phyloP scores from a whole-genome alignment of 1,140 invertebrate genomes.

The Saccostrea glomerata region DNA sequence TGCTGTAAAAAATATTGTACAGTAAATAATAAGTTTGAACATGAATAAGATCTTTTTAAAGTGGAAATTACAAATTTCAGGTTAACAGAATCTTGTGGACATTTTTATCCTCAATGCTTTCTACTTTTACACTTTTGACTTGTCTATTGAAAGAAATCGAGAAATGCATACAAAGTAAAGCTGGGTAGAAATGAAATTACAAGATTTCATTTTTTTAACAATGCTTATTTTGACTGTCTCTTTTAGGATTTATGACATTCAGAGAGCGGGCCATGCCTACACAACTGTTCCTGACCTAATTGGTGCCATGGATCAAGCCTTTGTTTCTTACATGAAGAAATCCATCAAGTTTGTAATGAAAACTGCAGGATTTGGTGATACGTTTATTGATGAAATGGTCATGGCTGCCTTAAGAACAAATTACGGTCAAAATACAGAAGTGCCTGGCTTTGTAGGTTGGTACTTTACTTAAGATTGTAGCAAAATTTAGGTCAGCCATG shows the following conservation, averaged over 20 bases:
- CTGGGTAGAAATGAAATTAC: too few species aligned
- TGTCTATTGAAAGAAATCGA: too few species aligned
- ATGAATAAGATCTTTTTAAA: too few species aligned
- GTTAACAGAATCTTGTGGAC: too few species aligned
- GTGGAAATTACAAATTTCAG: too few species aligned
- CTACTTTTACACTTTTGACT: too few species aligned
- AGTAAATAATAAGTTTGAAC: too few species aligned
- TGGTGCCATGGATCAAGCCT: conserved; percentile 80
- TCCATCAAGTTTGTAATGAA: conserved; percentile 79
- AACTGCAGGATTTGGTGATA: conserved; percentile 78
- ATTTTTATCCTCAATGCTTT: too few species aligned
- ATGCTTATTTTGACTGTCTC: conserved; percentile 37
- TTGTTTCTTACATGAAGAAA: conserved; percentile 80
- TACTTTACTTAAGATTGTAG: background rate
- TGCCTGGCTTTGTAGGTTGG: conserved; percentile 84
- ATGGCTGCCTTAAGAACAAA: conserved; percentile 82
- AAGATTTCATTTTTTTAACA: background rate
- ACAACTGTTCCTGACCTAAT: conserved; percentile 81
- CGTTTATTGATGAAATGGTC: conserved; percentile 83
- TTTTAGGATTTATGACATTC: conserved; percentile 83
- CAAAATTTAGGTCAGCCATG: too few species aligned
- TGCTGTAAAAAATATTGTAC: too few species aligned
- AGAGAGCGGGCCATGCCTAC: conserved; percentile 81
- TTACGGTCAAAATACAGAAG: conserved; percentile 83
- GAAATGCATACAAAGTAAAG: too few species aligned